Conservation (phyloP, 1,140 invertebrate genomes). For the Daktulosphaira vitifoliae region DNA sequence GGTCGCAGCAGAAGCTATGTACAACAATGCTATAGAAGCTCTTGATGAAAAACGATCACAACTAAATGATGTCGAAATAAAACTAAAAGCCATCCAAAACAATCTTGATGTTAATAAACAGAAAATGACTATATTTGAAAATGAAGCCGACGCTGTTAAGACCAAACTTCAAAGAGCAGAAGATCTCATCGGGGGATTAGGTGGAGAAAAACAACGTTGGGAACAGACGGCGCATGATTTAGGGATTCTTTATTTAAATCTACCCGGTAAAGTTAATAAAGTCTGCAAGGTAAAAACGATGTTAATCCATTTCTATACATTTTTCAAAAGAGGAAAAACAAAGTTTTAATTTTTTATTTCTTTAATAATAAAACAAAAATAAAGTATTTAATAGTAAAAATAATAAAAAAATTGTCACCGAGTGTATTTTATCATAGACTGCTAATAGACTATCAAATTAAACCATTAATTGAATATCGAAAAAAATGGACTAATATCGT, state of each 20-base stretch:
- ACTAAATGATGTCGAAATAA: constrained; percentile 64
- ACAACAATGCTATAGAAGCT: constrained; percentile 78
- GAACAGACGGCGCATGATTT: constrained; percentile 64
- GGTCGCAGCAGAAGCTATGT: constrained; percentile 67
- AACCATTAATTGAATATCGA: too few relatives aligned
- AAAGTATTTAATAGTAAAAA: too few relatives aligned
- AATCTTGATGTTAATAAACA: constrained; percentile 57
- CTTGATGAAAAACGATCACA: constrained; percentile 80
- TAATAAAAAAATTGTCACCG: too few relatives aligned
- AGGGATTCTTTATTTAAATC: constrained; percentile 52
- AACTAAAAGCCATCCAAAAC: constrained; percentile 63
- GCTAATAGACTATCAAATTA: too few relatives aligned
- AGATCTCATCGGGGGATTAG: constrained; percentile 71
- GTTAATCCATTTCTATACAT: too few relatives aligned
- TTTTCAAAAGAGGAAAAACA: too few relatives aligned
- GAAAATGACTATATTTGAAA: constrained; percentile 61
- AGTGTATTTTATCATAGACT: too few relatives aligned
- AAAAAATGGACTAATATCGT: too few relatives aligned
- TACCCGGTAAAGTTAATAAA: neutral
- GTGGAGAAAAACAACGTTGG: constrained; percentile 85
- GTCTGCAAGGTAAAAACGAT: too few relatives aligned
- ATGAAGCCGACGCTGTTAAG: constrained; percentile 76
- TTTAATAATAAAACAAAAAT: too few relatives aligned
- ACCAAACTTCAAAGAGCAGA: constrained; percentile 82
- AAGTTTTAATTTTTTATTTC: neutral